phyloP scores from a whole-genome alignment of 2,888 invertebrate genomes.

The Drosophila lacicola region DNA sequence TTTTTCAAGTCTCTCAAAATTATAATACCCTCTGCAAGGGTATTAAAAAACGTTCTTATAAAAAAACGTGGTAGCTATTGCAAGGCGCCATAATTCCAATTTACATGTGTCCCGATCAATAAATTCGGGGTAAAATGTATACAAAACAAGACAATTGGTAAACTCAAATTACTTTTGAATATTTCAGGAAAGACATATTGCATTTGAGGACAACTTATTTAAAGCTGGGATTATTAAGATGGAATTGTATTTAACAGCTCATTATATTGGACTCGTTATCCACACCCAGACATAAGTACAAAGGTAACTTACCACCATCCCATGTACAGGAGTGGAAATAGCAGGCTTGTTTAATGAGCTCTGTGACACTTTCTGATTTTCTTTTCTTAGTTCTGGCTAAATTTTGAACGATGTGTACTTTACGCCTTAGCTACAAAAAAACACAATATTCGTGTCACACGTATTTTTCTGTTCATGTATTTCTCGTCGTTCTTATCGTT shows the following conservation, averaged over 20 bases:
- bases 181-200: too few species aligned
- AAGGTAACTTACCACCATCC: conserved; percentile 26
- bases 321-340: conserved; percentile 14
- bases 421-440: conserved; percentile 20
- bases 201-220: neutral
- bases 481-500: conserved; percentile 62
- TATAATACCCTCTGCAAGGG: too few species aligned
- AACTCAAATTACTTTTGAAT: too few species aligned
- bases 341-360: conserved; percentile 69
- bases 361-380: conserved; percentile 58
- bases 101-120: too few species aligned
- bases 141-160: too few species aligned
- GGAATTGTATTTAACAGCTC: conserved; percentile 73
- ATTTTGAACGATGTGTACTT: conserved; percentile 36
- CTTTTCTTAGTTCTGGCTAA: conserved; percentile 8
- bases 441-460: conserved; percentile 13
- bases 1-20: too few species aligned
- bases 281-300: conserved; percentile 10
- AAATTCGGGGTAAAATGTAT: too few species aligned
- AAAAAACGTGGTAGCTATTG: too few species aligned
- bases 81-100: too few species aligned
- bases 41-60: too few species aligned
- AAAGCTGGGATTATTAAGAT: conserved; percentile 22
- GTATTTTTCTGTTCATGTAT: conserved; percentile 68
- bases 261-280: conserved; percentile 63